Evolutionary conservation across 2,113 vertebrate species (phyloP).

Genomic region (Neotoma lepida): DNA sequence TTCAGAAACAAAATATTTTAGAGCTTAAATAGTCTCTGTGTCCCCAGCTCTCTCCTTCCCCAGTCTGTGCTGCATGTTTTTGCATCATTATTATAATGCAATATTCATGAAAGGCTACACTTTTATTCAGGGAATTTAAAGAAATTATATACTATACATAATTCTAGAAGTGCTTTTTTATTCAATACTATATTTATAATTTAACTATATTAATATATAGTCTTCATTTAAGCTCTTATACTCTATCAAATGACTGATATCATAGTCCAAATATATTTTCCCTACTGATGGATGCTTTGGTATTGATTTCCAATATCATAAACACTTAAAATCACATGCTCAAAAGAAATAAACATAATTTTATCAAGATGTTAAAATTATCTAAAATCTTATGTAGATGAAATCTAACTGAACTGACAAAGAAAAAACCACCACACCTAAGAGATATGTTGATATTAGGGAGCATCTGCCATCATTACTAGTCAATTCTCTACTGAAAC

Average conservation of each 20-base stretch:
- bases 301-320: not conserved
- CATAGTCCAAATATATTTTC: not conserved
- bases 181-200: not conserved
- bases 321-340: constrained; percentile 16
- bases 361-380: not conserved
- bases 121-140: not conserved
- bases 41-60: not conserved
- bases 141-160: not conserved
- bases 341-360: not conserved
- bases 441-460: not conserved
- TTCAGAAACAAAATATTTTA: constrained; percentile 26
- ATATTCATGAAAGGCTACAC: not conserved
- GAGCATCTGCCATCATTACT: not conserved
- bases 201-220: not conserved
- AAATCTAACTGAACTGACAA: not conserved
- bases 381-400: not conserved
- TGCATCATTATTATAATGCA: not conserved
- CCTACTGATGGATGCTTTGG: not conserved
- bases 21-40: not conserved
- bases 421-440: not conserved
- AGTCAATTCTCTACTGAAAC: not conserved
- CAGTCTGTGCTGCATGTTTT: not conserved
- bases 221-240: not conserved
- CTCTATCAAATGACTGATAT: not conserved
- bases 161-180: not conserved